Percentiles rank a stretch among this genome's conserved stretches.
Conservation (phyloP, 2,797 vertebrate genomes). For the Hoplostethus atlanticus region DNA sequence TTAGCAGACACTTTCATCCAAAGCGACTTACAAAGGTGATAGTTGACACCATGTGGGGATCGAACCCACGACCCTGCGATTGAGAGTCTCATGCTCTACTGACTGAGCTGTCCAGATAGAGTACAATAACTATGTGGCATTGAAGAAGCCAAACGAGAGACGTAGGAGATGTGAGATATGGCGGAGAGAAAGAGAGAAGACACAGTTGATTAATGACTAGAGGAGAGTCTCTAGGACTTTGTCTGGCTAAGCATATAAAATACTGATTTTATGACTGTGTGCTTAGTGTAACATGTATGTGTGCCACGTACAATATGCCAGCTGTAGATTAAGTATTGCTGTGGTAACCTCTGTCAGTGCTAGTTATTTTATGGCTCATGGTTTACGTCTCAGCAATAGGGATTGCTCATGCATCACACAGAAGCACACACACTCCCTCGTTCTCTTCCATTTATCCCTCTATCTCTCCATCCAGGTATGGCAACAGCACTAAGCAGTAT, state of each 20-base stretch:
- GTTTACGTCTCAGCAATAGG: slow-evolving; percentile 13
- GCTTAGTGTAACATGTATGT: background rate
- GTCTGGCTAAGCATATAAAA: background rate
- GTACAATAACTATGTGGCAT: no score
- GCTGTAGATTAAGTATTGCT: slow-evolving; percentile 10
- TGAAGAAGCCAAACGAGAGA: no score
- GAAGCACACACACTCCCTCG: slow-evolving; percentile 2
- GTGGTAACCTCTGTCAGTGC: background rate
- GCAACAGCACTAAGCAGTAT: slow-evolving; percentile 91
- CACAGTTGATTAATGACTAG: background rate
- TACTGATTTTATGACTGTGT: background rate
- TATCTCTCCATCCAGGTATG: slow-evolving; percentile 85
- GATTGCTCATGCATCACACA: background rate
- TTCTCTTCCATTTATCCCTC: background rate
- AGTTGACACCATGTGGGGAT: no score
- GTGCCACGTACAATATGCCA: slow-evolving; percentile 5
- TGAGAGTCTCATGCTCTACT: no score
- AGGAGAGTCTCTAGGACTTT: background rate
- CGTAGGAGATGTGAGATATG: background rate
- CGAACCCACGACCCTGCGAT: no score
- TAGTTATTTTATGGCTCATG: slow-evolving; percentile 11
- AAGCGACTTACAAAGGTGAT: no score
- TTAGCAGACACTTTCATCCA: no score
- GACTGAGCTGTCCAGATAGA: no score
- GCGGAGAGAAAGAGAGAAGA: background rate